Base-by-base conservation (phyloP, 1,140 invertebrate species). In the Apocrypta bakeri region DNA sequence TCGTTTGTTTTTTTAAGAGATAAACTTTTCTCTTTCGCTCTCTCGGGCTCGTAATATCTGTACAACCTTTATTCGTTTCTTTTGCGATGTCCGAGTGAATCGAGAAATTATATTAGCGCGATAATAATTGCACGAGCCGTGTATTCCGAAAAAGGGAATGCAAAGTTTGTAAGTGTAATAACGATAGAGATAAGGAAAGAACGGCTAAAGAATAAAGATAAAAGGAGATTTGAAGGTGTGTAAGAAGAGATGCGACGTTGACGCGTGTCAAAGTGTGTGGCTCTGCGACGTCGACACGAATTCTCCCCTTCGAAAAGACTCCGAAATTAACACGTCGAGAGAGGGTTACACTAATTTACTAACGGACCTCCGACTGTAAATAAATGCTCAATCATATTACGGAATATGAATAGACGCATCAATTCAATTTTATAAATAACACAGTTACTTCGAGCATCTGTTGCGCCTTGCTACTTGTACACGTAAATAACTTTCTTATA, bases 211-310 rank as follows among this genome's bases (percentile, higher is more conserved):
- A 9, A 9, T 56, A 6, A 56, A 56, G 27, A 56, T 25, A 76
- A 76, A 64, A 76, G 31, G n/a, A 56, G n/a, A 31, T n/a, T n/a
- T 66, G 61, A 17, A 25, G 31, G 66, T 40, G 71, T 42, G 71
- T 42, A 74, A 66, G 79, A 74, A 9, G 61, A 40, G 24, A 31
- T n/a, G 17, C 17, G 71, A 81, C 61, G 63, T 81, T 75, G 81
- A 77, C 84, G 74, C 69, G 73, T 48, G 84, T 85, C 84, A 81
- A 84, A 69, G 73, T 79, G 83, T 31, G 69, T n/a, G 29, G 40
- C 25, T 64, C 27, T 48, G 63, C 31, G 29, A 17, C 68, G 66
- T 68, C 33, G 37, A 37, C 4, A 7, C 21, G 61, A 66, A 8
- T 68, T 4, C 37, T 42, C 79, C 56, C 71, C 71, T 81, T 4